A percentile compares a stretch with the other conserved stretches of the same genome.
Conservation (phyloP, 2,888 invertebrate species). For the Ferdinandea cuprea region DNA sequence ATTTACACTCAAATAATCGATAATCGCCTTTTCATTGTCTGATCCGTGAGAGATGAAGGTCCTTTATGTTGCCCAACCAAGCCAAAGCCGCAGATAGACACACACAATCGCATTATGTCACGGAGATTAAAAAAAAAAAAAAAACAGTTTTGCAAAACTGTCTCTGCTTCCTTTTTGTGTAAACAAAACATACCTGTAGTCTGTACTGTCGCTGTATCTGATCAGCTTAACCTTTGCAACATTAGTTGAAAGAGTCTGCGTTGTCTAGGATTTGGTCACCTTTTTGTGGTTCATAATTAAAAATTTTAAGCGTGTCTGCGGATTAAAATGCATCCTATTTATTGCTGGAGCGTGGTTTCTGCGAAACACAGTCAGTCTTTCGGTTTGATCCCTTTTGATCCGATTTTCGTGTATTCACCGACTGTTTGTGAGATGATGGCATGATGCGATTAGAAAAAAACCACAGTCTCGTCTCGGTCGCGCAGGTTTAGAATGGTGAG, state of each 20-base stretch:
- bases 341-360: conserved; percentile 37
- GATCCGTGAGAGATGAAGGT: conserved; percentile 39
- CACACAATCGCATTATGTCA: conserved; percentile 63
- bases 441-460: conserved; percentile 57
- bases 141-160: conserved; percentile 46
- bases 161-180: conserved; percentile 39
- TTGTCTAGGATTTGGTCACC: conserved; percentile 48
- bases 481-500: conserved; percentile 31
- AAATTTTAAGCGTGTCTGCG: conserved; percentile 48
- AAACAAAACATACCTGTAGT: conserved; percentile 16
- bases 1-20: conserved; percentile 60
- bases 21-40: conserved; percentile 57
- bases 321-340: conserved; percentile 49
- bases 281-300: conserved; percentile 49
- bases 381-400: conserved; percentile 45
- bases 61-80: too few species aligned
- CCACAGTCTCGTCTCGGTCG: conserved; percentile 20
- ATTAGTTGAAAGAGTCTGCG: neutral
- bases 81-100: neutral
- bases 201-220: too few species aligned
- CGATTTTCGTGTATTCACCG: conserved; percentile 21
- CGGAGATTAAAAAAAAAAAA: conserved; percentile 62
- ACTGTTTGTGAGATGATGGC: conserved; percentile 23
- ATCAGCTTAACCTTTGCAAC: conserved; percentile 48
- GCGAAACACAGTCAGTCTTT: conserved; percentile 4